Base-by-base conservation (phyloP, 2,888 invertebrate species). In the Dermolepida albohirtum region DNA sequence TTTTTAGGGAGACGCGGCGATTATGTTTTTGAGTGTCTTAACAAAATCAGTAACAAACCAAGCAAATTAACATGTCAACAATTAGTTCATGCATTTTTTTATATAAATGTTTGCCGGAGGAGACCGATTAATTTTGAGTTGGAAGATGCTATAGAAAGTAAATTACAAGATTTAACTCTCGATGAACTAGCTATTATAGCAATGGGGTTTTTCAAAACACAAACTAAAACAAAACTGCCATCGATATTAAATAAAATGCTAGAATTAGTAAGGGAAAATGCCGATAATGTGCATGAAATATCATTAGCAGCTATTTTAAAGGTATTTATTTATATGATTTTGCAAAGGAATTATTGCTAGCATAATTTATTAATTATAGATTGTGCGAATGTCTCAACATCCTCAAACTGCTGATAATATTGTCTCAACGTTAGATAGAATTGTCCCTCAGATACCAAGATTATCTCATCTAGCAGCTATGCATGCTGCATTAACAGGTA, bases 191-290 rank as follows among this genome's bases (percentile, higher is more conserved):
- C 89, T 10, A 86, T 94, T 11, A 86, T 91, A 73, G 86, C 90
- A 4, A 68, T 77, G 71, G 92, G 91, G 0, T 93, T 91, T 79
- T 94, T 94, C 76, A 93, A 93, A 84, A 90, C 89, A 12, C 87
- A 89, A 82, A 90, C 89, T 1, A 87, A 85, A 12, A 85, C 94
- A 55, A 85, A 87, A 70, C 74, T 82, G 1, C 83, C 84, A 62
- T 84, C 90, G 0, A 86, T 90, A 40, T 54, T 78, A 50, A 62
- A 74, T 29, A 67, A 71, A 7, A 81, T 83, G 79, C 73, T 81
- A 6, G 72, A 82, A 1, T 85, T 84, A 76, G 78, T 89, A 0
- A 84, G 84, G n/a, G 78, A 83, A 7, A 83, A 88, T 70, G 75
- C 86, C 14, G 80, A 86, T 17, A 82, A 78, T 2, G 84, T 91